Base-by-base conservation (phyloP, 2,888 invertebrate species). In the Hemithea aestivaria region DNA sequence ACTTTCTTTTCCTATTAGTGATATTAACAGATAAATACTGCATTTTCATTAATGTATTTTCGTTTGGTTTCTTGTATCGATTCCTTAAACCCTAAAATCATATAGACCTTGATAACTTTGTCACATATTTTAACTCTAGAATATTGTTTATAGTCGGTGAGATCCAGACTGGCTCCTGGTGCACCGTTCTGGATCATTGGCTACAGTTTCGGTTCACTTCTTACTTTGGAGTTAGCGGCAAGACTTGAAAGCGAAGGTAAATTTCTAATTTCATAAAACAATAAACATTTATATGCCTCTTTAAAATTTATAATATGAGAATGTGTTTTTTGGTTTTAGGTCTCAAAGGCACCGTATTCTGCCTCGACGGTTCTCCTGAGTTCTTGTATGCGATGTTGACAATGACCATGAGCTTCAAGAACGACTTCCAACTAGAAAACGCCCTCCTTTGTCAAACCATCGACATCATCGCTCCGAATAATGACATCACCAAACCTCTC, bases 181-280 rank as follows among this genome's bases (percentile, higher is more conserved):
- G 89, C 91, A 20, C 89, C 90, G 0, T 97, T 94, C 79, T 90
- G 90, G 40, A 67, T 98, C 1, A 90, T 94, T 7, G 98, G 94
- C 1, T 97, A 98, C 83, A 98, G 98, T 7, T 97, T 92, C 64
- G 98, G 98, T 27, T 87, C 92, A 0, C 73, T 93, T 10, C 85
- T 96, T 10, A 92, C 93, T 0, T 74, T 97, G 37, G 94, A 96
- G 67, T 79, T 97, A 41, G 93, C 92, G 2, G 79, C 90, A 6
- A 87, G 90, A 58, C 79, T 97, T 22, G 95, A 96, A 72, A 78
- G 75, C 5, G 81, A 89, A 58, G 93, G 93, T 50, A 83, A 85
- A 30, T 10, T 23, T 27, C n/a, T n/a, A n/a, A n/a, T n/a, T n/a
- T n/a, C n/a, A n/a, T n/a, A n/a, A n/a, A n/a, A n/a, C n/a, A n/a